Evolutionary conservation across 2,888 invertebrate species (phyloP), one percentile per base, ranked within the genome.

Genomic region (Heliconius hortense): DNA sequence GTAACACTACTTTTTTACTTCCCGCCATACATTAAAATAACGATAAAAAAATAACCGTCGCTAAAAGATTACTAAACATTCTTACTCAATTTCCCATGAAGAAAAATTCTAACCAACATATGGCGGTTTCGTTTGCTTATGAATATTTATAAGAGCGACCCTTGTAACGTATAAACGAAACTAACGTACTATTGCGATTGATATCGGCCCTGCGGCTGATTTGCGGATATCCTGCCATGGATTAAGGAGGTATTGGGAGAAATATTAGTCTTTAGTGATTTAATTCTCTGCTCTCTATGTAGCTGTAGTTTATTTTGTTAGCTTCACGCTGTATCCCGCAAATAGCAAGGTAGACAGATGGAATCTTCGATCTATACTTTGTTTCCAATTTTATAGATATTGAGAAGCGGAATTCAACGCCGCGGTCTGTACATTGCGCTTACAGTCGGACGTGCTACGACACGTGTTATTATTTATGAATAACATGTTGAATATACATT

Each of bases 81-180:
- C 66, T 66, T 53, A 69, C 53, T 69, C 76, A 48, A 78, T 80
- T 82, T 82, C 82, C 80, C 82, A 81, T 80, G 81, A 81, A 81
- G 82, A 82, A 82, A 82, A 82, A 81, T 81, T 79, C 78, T 59
- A 77, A 73, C 75, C 72, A 74, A 75, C 84, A 84, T 84, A 82
- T 82, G 84, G 84, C 75, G 79, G 82, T 82, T 82, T 82, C 84
- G 83, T 84, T 56, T 80, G 73, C 81, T 83, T 83, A 83, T 84
- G 81, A 81, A 83, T 84, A 83, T 84, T 81, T 82, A 83, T 83
- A 79, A 75, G 78, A 73, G 73, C 76, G 80, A 77, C 79, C 80
- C 78, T 76, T 73, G 76, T 69, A 70, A 70, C 74, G 63, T 60
- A 60, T 60, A 60, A 60, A 60, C 60, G 60, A 60, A 56, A 71